Percentiles rank a stretch among this genome's conserved stretches.
These are phyloP conservation scores for Merluccius polli DNA, from an alignment of 2,797 vertebrate genomes.

Conservation along the genomic window DNA sequence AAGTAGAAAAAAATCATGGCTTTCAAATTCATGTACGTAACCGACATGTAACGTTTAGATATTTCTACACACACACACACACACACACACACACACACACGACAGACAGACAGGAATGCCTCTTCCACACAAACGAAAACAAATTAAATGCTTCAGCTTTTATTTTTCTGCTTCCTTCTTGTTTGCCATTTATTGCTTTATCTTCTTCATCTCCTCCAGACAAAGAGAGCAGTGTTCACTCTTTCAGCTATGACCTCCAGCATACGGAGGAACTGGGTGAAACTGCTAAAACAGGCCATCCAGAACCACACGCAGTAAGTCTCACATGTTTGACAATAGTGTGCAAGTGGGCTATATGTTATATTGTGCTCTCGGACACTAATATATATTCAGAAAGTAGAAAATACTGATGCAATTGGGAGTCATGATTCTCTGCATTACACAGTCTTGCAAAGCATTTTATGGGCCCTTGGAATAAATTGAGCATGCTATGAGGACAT, in stretches of 20 bases:
- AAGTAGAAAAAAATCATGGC: slow-evolving; percentile 89
- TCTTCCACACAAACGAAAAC: slow-evolving; percentile 24
- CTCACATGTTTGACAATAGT: neutral
- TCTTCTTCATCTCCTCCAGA: slow-evolving; percentile 72
- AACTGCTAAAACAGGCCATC: slow-evolving; percentile 84
- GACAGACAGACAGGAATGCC: slow-evolving; percentile 9
- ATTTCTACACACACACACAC: slow-evolving; percentile 11
- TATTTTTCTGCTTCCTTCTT: slow-evolving; percentile 51
- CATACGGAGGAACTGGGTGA: slow-evolving; percentile 92
- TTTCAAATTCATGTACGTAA: slow-evolving; percentile 86
- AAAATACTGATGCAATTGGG: neutral
- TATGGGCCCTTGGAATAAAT: neutral
- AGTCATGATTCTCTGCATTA: neutral
- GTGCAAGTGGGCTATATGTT: neutral
- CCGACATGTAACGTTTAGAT: slow-evolving; percentile 3
- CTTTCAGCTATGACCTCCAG: slow-evolving; percentile 92
- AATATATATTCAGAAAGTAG: neutral
- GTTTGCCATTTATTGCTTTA: slow-evolving; percentile 39
- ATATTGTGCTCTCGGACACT: neutral
- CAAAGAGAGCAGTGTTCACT: slow-evolving; percentile 82
- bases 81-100: slow-evolving; percentile 21
- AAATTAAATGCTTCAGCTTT: slow-evolving; percentile 30
- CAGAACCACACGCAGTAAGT: slow-evolving; percentile 81
- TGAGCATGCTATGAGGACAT: neutral
- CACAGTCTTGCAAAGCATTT: neutral